Evolutionary conservation across 2,888 invertebrate genomes (phyloP), one percentile per base, ranked within the genome.

Genomic region (Drosophila nr. medialis): DNA sequence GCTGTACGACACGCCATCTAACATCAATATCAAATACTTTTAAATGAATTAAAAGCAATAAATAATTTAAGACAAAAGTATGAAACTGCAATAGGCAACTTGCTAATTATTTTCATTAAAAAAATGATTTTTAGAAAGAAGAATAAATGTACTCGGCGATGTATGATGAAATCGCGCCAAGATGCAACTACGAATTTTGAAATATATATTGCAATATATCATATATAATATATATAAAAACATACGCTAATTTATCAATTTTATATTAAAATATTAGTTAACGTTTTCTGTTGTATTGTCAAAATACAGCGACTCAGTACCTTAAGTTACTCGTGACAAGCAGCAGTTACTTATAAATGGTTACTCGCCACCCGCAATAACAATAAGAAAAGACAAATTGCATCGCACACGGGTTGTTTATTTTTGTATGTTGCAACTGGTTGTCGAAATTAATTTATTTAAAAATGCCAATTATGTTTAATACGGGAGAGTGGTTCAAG

Each of bases 401-500:
- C 54, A 55, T 38, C 18, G 24, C 3, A 38, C 10, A 29, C 34
- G 48, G 30, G 36, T 27, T 68, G 48, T 63, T 58, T 68, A 27
- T 65, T 24, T 54, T 36, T 36, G 18, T 59, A 56, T 42, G 7
- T 48, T 38, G 15, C 49, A 36, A 48, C 51, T 53, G 49, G 21
- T 63, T 50, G 18, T 60, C 53, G 4, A 49, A 58, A 60, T 50
- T 59, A 75, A 60, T 29, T 24, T 10, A 6, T 15, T 53, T 29
- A 18, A 89, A 80, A 76, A 92, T 93, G 92, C 92, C 92, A 40
- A 89, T 92, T 36, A 91, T 93, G 91, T 92, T 92, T 53, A 92
- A 93, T 77, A 93, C 92, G 0, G 93, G 92, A 5, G 93, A 93
- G 70, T 93, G 93, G 93, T 92, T 93, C 69, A 91, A 87, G 66